A percentile compares a stretch with the other conserved stretches of the same genome.
These are phyloP conservation scores for Tetragonula clypearis DNA, from an alignment of 1,140 invertebrate genomes.

Conservation along the genomic window DNA sequence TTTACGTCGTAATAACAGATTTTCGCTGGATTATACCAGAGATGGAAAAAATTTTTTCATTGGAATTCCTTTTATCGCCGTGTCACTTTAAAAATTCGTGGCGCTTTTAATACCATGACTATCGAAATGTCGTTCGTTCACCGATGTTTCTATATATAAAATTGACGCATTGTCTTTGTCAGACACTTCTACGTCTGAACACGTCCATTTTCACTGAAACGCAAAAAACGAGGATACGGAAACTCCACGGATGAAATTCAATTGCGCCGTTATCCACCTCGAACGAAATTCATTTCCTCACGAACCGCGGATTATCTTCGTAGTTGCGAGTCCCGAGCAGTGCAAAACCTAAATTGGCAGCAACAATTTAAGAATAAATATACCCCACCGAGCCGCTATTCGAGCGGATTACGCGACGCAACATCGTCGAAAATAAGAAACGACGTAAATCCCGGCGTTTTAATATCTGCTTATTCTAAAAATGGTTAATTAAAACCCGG, in stretches of 20 bases:
- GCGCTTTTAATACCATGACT: neutral
- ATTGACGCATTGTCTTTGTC: neutral
- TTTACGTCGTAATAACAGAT: neutral
- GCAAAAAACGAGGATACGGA: neutral
- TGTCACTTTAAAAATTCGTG: neutral
- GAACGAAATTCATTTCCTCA: neutral
- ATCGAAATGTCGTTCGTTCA: neutral
- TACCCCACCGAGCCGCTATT: neutral
- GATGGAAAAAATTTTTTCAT: neutral
- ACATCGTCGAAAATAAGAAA: conserved; percentile 2
- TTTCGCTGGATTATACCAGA: neutral
- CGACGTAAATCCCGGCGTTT: neutral
- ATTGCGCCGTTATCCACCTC: no score
- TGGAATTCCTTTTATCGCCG: neutral
- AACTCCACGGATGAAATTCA: no score
- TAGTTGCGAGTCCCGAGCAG: neutral
- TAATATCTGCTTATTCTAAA: conserved; percentile 40
- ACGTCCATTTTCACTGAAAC: neutral
- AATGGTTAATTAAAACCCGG: conserved; percentile 47
- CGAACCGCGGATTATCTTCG: neutral
- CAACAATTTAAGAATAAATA: neutral
- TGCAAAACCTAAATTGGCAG: neutral
- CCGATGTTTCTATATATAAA: neutral
- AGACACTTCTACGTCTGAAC: neutral
- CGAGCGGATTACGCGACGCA: neutral